phyloP scores from a whole-genome alignment of 2,113 vertebrate species.

The Corythornis vintsioides region DNA sequence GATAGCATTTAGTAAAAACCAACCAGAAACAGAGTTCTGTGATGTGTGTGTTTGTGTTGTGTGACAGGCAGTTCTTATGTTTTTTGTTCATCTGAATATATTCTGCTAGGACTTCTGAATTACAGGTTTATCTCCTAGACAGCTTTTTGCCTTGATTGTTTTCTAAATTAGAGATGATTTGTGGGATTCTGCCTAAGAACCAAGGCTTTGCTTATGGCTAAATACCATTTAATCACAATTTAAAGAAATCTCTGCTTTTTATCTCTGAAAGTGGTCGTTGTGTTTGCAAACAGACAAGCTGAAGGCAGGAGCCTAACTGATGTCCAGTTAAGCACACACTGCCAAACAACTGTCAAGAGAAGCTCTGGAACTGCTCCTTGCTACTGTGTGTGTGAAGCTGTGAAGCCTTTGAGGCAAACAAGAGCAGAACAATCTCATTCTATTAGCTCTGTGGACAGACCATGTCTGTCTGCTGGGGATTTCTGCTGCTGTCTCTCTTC shows the following conservation, averaged over 20 bases:
- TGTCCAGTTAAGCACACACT: slow-evolving; percentile 34
- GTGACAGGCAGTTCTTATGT: neutral
- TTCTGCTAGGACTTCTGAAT: neutral
- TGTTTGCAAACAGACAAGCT: slow-evolving; percentile 40
- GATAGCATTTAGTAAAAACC: neutral
- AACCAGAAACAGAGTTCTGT: neutral
- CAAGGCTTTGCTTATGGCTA: neutral
- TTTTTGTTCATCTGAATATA: neutral
- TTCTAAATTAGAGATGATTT: neutral
- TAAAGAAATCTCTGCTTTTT: slow-evolving; percentile 31
- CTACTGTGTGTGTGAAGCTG: slow-evolving; percentile 59
- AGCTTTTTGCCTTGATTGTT: neutral
- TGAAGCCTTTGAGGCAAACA: slow-evolving; percentile 39
- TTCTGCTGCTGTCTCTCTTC: neutral
- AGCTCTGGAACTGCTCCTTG: slow-evolving; percentile 62
- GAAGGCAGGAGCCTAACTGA: slow-evolving; percentile 40
- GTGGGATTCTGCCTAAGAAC: neutral
- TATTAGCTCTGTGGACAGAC: neutral
- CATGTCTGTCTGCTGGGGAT: neutral
- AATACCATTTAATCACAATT: neutral
- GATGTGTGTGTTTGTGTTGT: neutral
- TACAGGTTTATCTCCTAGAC: neutral
- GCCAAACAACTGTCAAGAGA: slow-evolving; percentile 68
- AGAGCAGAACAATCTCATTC: slow-evolving; percentile 1
- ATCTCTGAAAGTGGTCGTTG: slow-evolving; percentile 26